These are phyloP conservation scores for Anguilla pacifica DNA, from an alignment of 2,797 vertebrate genomes.

Conservation along the genomic window DNA sequence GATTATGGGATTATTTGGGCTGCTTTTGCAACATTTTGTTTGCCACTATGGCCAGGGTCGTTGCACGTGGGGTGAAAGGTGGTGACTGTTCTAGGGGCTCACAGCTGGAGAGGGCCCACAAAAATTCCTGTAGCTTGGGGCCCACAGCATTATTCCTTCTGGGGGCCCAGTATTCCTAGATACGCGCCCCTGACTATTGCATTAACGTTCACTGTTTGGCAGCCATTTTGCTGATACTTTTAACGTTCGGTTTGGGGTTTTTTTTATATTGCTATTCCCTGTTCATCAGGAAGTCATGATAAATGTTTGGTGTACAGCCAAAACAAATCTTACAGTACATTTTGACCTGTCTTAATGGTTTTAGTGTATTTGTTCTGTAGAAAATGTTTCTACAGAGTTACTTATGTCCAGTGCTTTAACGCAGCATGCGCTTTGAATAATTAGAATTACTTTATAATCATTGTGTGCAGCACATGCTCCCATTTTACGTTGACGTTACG, in stretches of 20 bases:
- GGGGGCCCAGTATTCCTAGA: slow-evolving; percentile 7
- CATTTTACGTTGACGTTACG: too few relatives aligned
- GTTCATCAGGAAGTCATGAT: slow-evolving; percentile 39
- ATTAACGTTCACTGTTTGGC: slow-evolving; percentile 51
- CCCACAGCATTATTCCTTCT: slow-evolving; percentile 6
- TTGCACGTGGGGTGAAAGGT: too few relatives aligned
- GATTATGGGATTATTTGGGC: too few relatives aligned
- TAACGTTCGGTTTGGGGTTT: background rate
- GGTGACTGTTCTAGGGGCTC: too few relatives aligned
- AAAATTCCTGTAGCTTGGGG: too few relatives aligned
- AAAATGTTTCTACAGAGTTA: background rate
- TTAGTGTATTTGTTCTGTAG: slow-evolving; percentile 42
- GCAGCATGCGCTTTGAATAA: background rate
- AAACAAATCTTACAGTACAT: slow-evolving; percentile 37
- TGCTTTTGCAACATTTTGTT: too few relatives aligned
- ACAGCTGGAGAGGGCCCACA: too few relatives aligned
- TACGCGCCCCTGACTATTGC: slow-evolving; percentile 30
- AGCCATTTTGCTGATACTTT: background rate
- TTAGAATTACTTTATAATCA: background rate
- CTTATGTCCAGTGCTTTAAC: background rate
- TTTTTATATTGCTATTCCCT: background rate
- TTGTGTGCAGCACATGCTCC: too few relatives aligned
- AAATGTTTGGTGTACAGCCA: slow-evolving; percentile 49
- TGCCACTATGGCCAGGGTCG: too few relatives aligned
- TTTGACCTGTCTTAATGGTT: slow-evolving; percentile 45